Base-by-base conservation (phyloP, 1,140 invertebrate species). In the Acyrthosiphon pisum region DNA sequence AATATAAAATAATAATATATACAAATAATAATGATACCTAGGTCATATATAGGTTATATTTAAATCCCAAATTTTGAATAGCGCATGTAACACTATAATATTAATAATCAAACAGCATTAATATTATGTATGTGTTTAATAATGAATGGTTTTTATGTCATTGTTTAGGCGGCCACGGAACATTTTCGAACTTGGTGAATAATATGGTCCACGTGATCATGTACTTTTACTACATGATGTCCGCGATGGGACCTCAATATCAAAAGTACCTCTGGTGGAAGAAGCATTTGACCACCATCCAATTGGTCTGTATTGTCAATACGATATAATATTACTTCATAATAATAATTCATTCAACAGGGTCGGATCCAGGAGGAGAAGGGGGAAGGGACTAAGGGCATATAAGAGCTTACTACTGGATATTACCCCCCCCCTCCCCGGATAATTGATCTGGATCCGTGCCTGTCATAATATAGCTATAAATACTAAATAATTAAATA, bases 221-320 rank as follows among this genome's bases (percentile, higher is more conserved):
- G 98, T 99, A 99, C 95, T 96, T 96, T 91, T 99, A 99, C 95
- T 99, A 99, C 95, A 97, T 98, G 96, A 96, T 99, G 94, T 96
- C 98, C 1, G 98, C 98, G 8, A 97, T 99, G 97, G 98, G 98
- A 53, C 98, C 98, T 8, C 96, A 98, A 94, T 98, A 98, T 95
- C 97, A 98, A 95, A 98, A 98, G 95, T 99, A 98, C 94, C 95
- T 99, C 30, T 99, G 98, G 98, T 99, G 98, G 98, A 99, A 99
- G 95, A 98, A 98, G 95, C 97, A 99, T 95, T 96, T 99, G 92
- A 99, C 98, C 2, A 97, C 97, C 46, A 95, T 99, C 89, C 98
- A 99, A 96, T 95, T 99, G 96, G 98, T 99, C 96, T 22, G 44
- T 53, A 84, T 60, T 83, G 30, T 30, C 6, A 6, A 18, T 1